Evolutionary conservation across 2,888 invertebrate genomes (phyloP).

Genomic region (Leptinotarsa juncta): DNA sequence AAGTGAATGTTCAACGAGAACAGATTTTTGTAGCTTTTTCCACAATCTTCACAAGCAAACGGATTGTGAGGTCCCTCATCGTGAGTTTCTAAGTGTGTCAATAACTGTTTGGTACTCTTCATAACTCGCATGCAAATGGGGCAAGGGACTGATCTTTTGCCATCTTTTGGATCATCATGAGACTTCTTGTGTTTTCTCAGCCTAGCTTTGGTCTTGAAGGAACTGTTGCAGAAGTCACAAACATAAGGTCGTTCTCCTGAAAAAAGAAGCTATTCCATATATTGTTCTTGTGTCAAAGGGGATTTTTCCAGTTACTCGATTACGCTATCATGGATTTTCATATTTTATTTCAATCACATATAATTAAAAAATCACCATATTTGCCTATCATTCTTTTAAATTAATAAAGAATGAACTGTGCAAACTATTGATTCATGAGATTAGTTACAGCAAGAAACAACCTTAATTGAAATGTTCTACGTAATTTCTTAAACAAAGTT

Average conservation of each 20-base stretch:
- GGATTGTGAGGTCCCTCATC: conserved; percentile 51
- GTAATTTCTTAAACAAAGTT: too few relatives aligned
- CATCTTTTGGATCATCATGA: conserved; percentile 50
- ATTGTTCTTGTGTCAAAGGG: too few relatives aligned
- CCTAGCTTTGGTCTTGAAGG: conserved; percentile 59
- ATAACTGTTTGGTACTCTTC: conserved; percentile 55
- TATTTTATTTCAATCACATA: too few relatives aligned
- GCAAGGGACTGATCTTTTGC: conserved; percentile 55
- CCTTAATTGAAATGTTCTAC: too few relatives aligned
- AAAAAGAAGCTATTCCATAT: conserved; percentile 12
- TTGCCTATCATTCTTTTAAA: too few relatives aligned
- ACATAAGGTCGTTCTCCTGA: conserved; percentile 57
- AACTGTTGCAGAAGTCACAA: conserved; percentile 59
- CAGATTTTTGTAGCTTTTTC: conserved; percentile 56
- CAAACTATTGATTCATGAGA: too few relatives aligned
- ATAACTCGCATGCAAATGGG: conserved; percentile 56
- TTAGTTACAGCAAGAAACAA: too few relatives aligned
- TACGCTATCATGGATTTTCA: too few relatives aligned
- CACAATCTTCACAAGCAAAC: conserved; percentile 57
- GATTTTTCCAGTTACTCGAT: too few relatives aligned
- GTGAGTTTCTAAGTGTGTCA: conserved; percentile 56
- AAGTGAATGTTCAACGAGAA: conserved; percentile 54
- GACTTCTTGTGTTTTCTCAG: conserved; percentile 58
- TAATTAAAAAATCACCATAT: too few relatives aligned
- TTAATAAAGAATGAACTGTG: too few relatives aligned